phyloP scores from a whole-genome alignment of 2,797 vertebrate genomes.

The Mormyrus proboscirostris region DNA sequence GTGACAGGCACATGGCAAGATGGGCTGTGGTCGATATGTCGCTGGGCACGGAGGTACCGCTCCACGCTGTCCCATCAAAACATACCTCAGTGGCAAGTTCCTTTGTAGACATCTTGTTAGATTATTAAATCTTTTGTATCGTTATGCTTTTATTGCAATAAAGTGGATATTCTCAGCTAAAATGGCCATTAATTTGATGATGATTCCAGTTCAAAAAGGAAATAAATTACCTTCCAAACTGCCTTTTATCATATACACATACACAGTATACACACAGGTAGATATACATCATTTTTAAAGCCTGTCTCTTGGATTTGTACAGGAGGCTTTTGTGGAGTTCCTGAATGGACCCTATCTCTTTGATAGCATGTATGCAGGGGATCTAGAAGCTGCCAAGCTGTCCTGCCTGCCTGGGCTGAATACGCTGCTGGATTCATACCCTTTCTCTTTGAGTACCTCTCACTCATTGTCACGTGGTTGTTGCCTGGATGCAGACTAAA shows the following conservation, averaged over 20 bases:
- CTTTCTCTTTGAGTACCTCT: slow-evolving; percentile 45
- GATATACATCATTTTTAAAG: not conserved
- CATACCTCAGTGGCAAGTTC: not conserved
- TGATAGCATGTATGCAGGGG: slow-evolving; percentile 68
- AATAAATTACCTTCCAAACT: not conserved
- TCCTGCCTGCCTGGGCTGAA: slow-evolving; percentile 58
- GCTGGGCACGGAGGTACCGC: not conserved
- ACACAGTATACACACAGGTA: not conserved
- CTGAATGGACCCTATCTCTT: slow-evolving; percentile 74
- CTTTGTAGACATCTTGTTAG: not conserved
- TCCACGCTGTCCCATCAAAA: not conserved
- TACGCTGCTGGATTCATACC: slow-evolving; percentile 76
- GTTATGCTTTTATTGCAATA: not conserved
- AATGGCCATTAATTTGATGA: not conserved
- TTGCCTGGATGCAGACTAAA: not conserved
- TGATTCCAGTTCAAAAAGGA: not conserved
- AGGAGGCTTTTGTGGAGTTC: slow-evolving; percentile 81
- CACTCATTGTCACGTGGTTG: not conserved
- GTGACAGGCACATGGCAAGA: not conserved
- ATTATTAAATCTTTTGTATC: not conserved
- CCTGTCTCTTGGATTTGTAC: slow-evolving; percentile 2
- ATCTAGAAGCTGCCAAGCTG: slow-evolving; percentile 64
- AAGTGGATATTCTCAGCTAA: not conserved
- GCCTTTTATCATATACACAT: not conserved
- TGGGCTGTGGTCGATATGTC: not conserved